Evolutionary conservation across 2,888 invertebrate genomes (phyloP).

Genomic region (Sesia apiformis): DNA sequence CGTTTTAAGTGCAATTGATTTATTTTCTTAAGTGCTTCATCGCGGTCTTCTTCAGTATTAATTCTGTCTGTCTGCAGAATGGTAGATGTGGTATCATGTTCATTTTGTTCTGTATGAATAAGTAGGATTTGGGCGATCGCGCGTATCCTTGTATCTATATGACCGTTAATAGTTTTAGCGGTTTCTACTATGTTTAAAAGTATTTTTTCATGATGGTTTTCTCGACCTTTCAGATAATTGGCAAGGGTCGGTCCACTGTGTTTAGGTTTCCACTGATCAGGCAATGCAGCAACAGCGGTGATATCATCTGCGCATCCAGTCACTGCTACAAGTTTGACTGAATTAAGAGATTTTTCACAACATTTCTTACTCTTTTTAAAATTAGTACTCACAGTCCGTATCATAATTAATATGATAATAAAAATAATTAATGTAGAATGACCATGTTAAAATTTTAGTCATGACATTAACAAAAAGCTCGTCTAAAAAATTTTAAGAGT

Average conservation of each 20-base stretch:
- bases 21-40: slow-evolving; percentile 22
- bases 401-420: too few species aligned
- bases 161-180: slow-evolving; percentile 28
- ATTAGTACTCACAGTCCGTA: too few species aligned
- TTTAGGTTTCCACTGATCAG: slow-evolving; percentile 40
- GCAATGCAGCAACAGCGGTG: slow-evolving; percentile 44
- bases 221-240: slow-evolving; percentile 40
- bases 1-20: slow-evolving; percentile 21
- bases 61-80: not conserved
- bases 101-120: slow-evolving; percentile 32
- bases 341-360: not conserved
- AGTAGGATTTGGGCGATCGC: slow-evolving; percentile 33
- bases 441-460: too few species aligned
- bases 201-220: slow-evolving; percentile 27
- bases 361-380: not conserved
- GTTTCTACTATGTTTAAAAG: slow-evolving; percentile 22
- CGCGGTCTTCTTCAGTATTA: not conserved
- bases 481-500: too few species aligned
- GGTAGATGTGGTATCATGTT: slow-evolving; percentile 30
- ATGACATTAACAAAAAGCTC: too few species aligned
- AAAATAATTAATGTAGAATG: too few species aligned
- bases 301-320: slow-evolving; percentile 38
- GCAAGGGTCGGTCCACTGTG: slow-evolving; percentile 37
- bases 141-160: slow-evolving; percentile 35
- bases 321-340: slow-evolving; percentile 16